phyloP scores from a whole-genome alignment of 2,797 vertebrate genomes.

The Clamator glandarius region DNA sequence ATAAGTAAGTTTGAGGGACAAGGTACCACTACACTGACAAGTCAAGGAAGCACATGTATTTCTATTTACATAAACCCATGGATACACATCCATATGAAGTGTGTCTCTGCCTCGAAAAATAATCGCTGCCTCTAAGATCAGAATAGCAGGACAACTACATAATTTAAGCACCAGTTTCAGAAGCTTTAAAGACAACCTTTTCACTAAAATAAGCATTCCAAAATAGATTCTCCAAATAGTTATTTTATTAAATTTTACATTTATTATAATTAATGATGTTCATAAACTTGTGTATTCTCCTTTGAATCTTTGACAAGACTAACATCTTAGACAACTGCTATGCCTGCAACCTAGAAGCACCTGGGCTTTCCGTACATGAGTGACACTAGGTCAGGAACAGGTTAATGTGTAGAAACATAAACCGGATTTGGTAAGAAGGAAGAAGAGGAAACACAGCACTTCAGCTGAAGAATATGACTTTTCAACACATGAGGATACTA shows the following conservation, averaged over 20 bases:
- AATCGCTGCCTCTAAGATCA: neutral
- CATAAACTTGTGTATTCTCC: neutral
- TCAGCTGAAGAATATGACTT: neutral
- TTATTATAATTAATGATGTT: neutral
- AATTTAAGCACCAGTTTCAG: neutral
- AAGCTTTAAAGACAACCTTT: neutral
- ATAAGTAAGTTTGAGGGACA: neutral
- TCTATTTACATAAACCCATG: neutral
- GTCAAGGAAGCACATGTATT: neutral
- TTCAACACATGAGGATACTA: neutral
- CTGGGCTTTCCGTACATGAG: constrained; percentile 1
- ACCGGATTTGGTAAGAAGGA: constrained; percentile 4
- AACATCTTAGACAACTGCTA: neutral
- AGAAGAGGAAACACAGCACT: neutral
- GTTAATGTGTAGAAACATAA: constrained; percentile 19
- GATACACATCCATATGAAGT: neutral
- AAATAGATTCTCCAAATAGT: neutral
- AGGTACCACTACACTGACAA: neutral
- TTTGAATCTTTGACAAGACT: neutral
- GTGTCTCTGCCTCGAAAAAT: neutral
- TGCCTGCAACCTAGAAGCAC: neutral
- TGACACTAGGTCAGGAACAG: constrained; percentile 21
- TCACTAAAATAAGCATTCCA: neutral
- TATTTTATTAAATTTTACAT: too few relatives aligned
- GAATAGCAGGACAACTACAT: neutral